Base-by-base conservation (phyloP, 2,113 vertebrate species). In the Bufo bufo region DNA sequence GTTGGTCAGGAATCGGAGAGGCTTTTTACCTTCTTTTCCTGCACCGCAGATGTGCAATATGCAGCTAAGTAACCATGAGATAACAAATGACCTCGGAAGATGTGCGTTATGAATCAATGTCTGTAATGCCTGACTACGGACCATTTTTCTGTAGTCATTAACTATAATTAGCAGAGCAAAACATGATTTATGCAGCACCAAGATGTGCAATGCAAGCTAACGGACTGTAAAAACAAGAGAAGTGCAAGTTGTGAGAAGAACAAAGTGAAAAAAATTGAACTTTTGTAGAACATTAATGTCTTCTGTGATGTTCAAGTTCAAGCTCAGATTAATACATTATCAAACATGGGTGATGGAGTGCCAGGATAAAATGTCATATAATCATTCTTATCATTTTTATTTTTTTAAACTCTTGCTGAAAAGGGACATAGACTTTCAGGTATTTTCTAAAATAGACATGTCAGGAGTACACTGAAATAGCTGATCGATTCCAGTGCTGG, bases 81-180 rank as follows among this genome's bases (percentile, higher is more conserved):
- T 82, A 88, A 88, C 72, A 77, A 84, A 84, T 84, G 72, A 84
- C 80, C 87, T 66, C 19, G 54, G 80, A 58, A 88, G 61, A 69
- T 52, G 49, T 10, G 78, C 45, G 81, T 84, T 83, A 88, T 84
- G 87, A 88, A 88, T 88, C 86, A 88, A 45, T 88, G 87, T 84
- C 72, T 77, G 87, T 77, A 84, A 77, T 88, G 81, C 81, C 71
- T 84, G 80, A 83, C 80, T 77, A 56, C 66, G 80, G 59, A 84
- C 69, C 80, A 88, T 84, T 88, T 88, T 88, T 84, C 81, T 66
- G 49, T 66, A 84, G 58, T 88, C 81, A 88, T 88, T 88, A 88
- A 88, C 87, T 88, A 87, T 82, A 88, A 88, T 88, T 88, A 84
- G 87, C 58, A 58, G 71, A 88, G 81, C 50, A 84, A 88, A 88